Evolutionary conservation across 2,888 invertebrate species (phyloP), one percentile per base, ranked within the genome.

Genomic region (Slavum lentiscoides): DNA sequence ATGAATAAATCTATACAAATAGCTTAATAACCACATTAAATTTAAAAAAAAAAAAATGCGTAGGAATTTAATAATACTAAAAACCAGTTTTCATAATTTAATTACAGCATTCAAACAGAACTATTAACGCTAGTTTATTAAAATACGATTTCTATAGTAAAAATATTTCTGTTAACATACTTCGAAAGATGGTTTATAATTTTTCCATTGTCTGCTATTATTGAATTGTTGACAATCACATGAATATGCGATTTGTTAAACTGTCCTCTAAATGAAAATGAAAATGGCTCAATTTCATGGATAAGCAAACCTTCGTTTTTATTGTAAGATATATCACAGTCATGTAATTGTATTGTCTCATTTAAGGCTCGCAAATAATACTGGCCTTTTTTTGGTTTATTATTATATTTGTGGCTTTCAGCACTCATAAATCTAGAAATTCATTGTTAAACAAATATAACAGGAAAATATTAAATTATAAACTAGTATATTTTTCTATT

Each of bases 241-340:
- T 93, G 92, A 70, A 98, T 92, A 88, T 96, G 95, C 0, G 96
- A 95, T 74, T 97, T 90, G 85, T 96, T 95, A 82, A 95, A 94
- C 6, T 91, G 90, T 83, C 92, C 92, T 49, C 11, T 49, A 66
- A 94, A 90, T 85, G 95, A 95, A 92, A 95, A 94, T 85, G 91
- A 92, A 0, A 96, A 96, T 0, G 96, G 93, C 85, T 91, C 92
- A 0, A 96, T 95, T 0, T 96, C 93, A 85, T 93, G 91, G 0
- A 95, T 88, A 84, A 92, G 91, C 69, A 96, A 88, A 0, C 95
- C 96, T 87, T 96, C 94, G 82, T 91, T 90, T 82, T 88, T 88
- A 85, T 95, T 96, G 84, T 92, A 91, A 13, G 92, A 92, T 83
- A 97, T 91, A 86, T 94, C 93, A 84, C 94, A 94, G 83, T 91